Conservation (phyloP, 2,888 invertebrate genomes). For the Merodon equestris region DNA sequence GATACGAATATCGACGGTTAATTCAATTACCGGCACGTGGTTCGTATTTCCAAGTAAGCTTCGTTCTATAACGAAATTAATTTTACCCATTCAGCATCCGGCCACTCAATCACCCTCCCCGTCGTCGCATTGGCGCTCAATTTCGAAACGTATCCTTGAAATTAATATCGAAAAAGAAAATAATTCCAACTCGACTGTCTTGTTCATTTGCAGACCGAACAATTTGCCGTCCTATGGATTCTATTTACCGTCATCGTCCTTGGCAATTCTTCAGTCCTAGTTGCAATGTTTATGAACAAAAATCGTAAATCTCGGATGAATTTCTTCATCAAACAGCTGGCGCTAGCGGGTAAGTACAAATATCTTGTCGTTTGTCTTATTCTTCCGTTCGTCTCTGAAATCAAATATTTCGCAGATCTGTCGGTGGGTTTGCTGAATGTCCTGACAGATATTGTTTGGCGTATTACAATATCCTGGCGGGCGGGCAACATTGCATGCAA, state of each 20-base stretch:
- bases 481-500: slow-evolving; percentile 94
- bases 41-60: slow-evolving; percentile 1
- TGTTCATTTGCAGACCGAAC: slow-evolving; percentile 84
- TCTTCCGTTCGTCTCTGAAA: no score
- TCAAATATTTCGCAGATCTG: slow-evolving; percentile 84
- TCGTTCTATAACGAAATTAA: slow-evolving; percentile 5
- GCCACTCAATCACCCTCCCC: background rate
- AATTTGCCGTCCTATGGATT: slow-evolving; percentile 92
- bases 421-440: slow-evolving; percentile 93
- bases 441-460: slow-evolving; percentile 93
- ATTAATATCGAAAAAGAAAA: slow-evolving; percentile 15
- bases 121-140: no score
- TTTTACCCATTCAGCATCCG: background rate
- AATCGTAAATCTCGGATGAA: slow-evolving; percentile 95
- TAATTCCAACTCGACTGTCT: slow-evolving; percentile 11
- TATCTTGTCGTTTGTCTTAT: background rate
- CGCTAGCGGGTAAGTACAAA: slow-evolving; percentile 89
- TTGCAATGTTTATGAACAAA: slow-evolving; percentile 89
- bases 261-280: slow-evolving; percentile 92
- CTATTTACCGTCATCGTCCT: slow-evolving; percentile 91
- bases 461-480: slow-evolving; percentile 92
- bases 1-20: slow-evolving; percentile 18
- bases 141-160: slow-evolving; percentile 5
- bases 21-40: slow-evolving; percentile 37
- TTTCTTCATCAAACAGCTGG: slow-evolving; percentile 96